Evolutionary conservation across 2,113 vertebrate genomes (phyloP), one percentile per base, ranked within the genome.

Genomic region (Erythrolamprus reginae): DNA sequence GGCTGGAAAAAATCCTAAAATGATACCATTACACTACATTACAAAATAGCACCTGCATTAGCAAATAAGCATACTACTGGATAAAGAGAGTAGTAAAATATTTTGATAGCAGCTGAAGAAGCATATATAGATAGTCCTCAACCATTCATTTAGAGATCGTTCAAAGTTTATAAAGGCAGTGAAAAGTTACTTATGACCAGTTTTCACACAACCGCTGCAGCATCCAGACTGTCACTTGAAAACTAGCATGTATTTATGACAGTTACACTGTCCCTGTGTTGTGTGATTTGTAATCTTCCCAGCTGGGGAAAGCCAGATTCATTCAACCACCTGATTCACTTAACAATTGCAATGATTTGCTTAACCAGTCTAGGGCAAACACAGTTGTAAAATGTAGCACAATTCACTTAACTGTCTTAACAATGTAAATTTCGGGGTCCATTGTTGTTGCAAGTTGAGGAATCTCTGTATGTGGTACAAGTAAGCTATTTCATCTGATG

Each of bases 11-110:
- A 83, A 91, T 50, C 86, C 58, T 48, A 26, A 87, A 84, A 12
- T 5, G 61, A 19, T 10, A 77, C 55, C 13, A 28, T 50, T 58
- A 88, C 2, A n/a, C n/a, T 12, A n/a, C 28, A 26, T 26, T 86
- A 19, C 61, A n/a, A 83, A 90, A 61, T 47, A 21, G 19, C 28
- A 45, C 24, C 7, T 19, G n/a, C n/a, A n/a, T n/a, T n/a, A n/a
- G n/a, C n/a, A n/a, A 89, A 56, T 45, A 58, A 4, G n/a, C 2
- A 7, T 38, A 26, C 5, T 61, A 17, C 47, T 15, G 10, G 21
- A 7, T 61, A n/a, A 92, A 38, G 92, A 84, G 88, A 93, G 89
- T 56, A 42, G 21, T 42, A 77, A 77, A 42, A 77, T 19, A 38
- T 38, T 70, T 65, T 42, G 70, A 21, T 42, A 42, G 70, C 33